Base-by-base conservation (phyloP, 2,113 vertebrate species). In the Sorex fumeus region DNA sequence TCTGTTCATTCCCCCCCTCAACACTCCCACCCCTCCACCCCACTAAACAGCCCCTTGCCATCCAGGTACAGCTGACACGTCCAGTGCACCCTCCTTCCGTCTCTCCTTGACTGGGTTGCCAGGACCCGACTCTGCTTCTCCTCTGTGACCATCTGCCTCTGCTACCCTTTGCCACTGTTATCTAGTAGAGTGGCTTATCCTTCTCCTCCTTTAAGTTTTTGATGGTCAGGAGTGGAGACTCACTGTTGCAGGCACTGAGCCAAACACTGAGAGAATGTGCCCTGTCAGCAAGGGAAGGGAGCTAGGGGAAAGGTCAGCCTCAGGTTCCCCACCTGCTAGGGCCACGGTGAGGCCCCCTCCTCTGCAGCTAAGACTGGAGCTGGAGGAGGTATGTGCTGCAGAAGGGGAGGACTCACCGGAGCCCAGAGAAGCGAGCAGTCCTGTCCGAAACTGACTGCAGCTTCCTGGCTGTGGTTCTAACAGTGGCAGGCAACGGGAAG, bases 381-480 rank as follows among this genome's bases (percentile, higher is more conserved):
- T 47, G 11, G 57, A 66, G 47, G 60, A 70, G 43, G 6, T 60
- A 50, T 95, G 4, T 40, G 40, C 40, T 15, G 1, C 23, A 15
- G n/a, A 28, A 75, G 50, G 90, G 21, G 43, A 83, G 72, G 32
- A 85, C 64, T 71, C 43, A 88, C 83, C 92, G 94, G 92, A 79
- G 13, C 87, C 66, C 67, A 40, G 88, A 79, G 90, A 81, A 40
- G 34, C 21, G 93, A 71, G 88, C 80, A 60, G 91, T 93, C 23
- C 90, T 90, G 71, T 62, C 79, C 71, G 10, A 70, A n/a, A 47
- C 90, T 90, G n/a, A 75, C 88, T 32, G 76, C 78, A 84, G 47
- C 88, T 28, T 50, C 28, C 90, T 94, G 93, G 88, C 93, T 86
- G 88, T 94, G 92, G 85, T 85, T 82, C 79, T 76, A 85, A 70